Evolutionary conservation across 2,888 invertebrate genomes (phyloP).

Genomic region (Helicoverpa assulta): DNA sequence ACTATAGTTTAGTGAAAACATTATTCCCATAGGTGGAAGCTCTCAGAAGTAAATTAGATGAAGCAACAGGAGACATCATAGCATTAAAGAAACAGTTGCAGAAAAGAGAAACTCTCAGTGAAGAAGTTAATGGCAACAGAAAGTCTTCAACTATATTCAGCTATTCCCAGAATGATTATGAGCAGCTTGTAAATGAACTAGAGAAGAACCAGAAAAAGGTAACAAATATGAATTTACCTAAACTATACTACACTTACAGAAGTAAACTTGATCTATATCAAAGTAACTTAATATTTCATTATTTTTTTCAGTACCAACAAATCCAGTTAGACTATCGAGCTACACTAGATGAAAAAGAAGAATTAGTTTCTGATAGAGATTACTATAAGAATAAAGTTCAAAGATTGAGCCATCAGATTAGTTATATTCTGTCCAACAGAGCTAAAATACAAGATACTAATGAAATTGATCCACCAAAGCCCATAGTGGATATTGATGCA

Average conservation of each 20-base stretch:
- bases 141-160: constrained; percentile 59
- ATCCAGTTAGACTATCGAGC: constrained; percentile 94
- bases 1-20: neutral
- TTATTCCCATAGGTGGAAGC: constrained; percentile 90
- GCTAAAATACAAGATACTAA: constrained; percentile 70
- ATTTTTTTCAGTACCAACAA: constrained; percentile 91
- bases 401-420: constrained; percentile 94
- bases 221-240: constrained; percentile 21
- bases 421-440: constrained; percentile 90
- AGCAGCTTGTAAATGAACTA: constrained; percentile 92
- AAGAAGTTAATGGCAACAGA: constrained; percentile 67
- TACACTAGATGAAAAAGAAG: constrained; percentile 96
- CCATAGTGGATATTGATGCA: constrained; percentile 94
- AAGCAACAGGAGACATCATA: constrained; percentile 93
- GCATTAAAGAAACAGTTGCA: constrained; percentile 89
- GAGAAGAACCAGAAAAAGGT: constrained; percentile 92
- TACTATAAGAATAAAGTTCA: constrained; percentile 96
- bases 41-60: constrained; percentile 92
- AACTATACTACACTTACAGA: neutral
- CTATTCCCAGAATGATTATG: constrained; percentile 88
- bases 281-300: neutral
- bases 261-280: too few species aligned
- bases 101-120: constrained; percentile 67
- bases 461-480: constrained; percentile 75
- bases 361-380: constrained; percentile 94